Evolutionary conservation across 2,113 vertebrate species (phyloP), one percentile per base, ranked within the genome.

Genomic region (Aix galericulata): DNA sequence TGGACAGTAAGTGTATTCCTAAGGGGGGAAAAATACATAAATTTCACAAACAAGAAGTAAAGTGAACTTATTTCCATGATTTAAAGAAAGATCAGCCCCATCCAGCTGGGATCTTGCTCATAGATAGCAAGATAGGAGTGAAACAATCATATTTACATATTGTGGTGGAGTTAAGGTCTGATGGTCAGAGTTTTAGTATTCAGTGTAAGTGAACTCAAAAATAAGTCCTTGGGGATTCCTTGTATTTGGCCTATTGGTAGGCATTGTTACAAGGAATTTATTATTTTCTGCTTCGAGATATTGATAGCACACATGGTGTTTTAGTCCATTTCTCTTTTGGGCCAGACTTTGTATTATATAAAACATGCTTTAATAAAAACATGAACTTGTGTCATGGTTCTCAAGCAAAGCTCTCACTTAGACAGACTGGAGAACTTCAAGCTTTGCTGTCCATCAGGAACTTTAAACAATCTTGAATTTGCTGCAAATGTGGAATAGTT

Each of bases 1-100:
- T 99, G 99, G 99, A 99, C 99, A 23, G 99, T 99, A 98, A 98
- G 98, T 98, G 42, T 62, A 42, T 79, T 66, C 53, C 81, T 66
- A 13, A 14, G 15, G 3, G 27, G 40, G 16, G 2, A 13, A 17
- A 42, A 31, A 42, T 7, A 17, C 15, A 59, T 77, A 52, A 22
- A 38, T 73, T 66, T 59, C 3, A 5, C 60, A 80, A 71, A 46
- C 13, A 69, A 52, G 21, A 58, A 64, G 29, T 76, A 60, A 29
- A 32, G 7, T 20, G 64, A 32, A 48, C 16, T 53, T 26, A 42
- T 18, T 69, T 79, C 31, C 36, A 7, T 68, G 74, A 72, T 67
- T 53, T 73, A 84, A 17, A 42, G 56, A 48, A 76, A n/a, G 58
- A 44, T 80, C 8, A 66, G 52, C 55, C 36, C 0, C 2, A 38